Base-by-base conservation (phyloP, 1,140 invertebrate species). In the Musca vetustissima region DNA sequence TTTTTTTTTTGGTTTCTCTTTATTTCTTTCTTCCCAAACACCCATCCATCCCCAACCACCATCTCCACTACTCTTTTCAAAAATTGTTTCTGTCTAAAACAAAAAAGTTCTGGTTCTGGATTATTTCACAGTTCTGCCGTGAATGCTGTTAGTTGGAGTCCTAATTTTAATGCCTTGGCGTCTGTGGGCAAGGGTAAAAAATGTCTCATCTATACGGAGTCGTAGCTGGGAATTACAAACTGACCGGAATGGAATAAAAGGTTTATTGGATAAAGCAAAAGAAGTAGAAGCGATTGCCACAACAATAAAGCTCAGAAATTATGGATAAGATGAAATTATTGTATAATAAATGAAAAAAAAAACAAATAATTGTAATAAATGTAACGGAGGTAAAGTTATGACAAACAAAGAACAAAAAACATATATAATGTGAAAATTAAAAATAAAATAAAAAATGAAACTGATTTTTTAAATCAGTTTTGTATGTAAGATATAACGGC, bases 91-190 rank as follows among this genome's bases (percentile, higher is more conserved):
- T 28, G 14, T 68, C 17, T 50, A 48, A 50, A 65, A 43, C 66
- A 25, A 71, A 75, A 73, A 64, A 73, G 70, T 74, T 76, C 61
- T 75, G 73, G 72, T 72, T 68, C 68, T 49, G 67, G 59, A 66
- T 72, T 84, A 77, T 84, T 85, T 78, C 75, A 67, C 88, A 96
- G 94, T 81, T 87, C 90, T 66, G 88, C 93, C 13, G 93, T 98
- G 59, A 91, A 92, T 67, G 94, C 95, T 17, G 94, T 96, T 71
- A 89, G 92, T 11, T 98, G 96, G 96, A 92, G 95, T 83, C 93
- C 94, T 2, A 91, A 91, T 77, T 93, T 92, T 21, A 90, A 89
- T 55, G 88, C 89, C 65, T 84, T 98, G 50, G 89, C 94, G n/a
- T 94, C 92, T 66, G 94, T 95, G 73, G 96, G 98, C 80, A 89